These are phyloP conservation scores for Crenuchus spilurus DNA, from an alignment of 2,797 vertebrate genomes.

Conservation along the genomic window DNA sequence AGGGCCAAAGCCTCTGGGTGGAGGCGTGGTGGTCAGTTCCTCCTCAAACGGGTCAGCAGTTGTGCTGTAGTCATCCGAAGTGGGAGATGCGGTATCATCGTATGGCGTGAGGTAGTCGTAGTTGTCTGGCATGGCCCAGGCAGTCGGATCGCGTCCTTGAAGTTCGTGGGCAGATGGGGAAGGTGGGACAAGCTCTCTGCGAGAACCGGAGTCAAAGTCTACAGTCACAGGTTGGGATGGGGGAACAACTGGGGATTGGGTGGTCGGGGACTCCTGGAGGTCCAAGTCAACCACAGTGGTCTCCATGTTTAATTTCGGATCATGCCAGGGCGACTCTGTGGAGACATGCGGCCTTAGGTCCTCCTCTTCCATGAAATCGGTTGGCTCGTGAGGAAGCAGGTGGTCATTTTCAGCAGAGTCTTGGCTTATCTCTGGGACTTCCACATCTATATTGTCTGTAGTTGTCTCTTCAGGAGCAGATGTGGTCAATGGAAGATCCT, in stretches of 20 bases:
- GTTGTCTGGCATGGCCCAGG: slow-evolving; percentile 84
- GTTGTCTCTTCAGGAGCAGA: slow-evolving; percentile 28
- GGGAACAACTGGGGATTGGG: slow-evolving; percentile 49
- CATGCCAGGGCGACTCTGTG: slow-evolving; percentile 74
- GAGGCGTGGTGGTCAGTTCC: slow-evolving; percentile 66
- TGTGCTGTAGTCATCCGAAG: slow-evolving; percentile 81
- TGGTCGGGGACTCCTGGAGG: slow-evolving; percentile 53
- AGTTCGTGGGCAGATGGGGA: slow-evolving; percentile 72
- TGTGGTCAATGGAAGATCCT: neutral
- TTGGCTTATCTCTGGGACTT: slow-evolving; percentile 61
- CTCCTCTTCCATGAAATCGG: slow-evolving; percentile 63
- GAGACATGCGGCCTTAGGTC: slow-evolving; percentile 57
- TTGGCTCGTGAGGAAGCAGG: slow-evolving; percentile 66
- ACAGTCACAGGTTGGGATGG: slow-evolving; percentile 77
- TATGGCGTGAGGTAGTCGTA: slow-evolving; percentile 91
- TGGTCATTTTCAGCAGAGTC: slow-evolving; percentile 76
- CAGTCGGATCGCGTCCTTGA: slow-evolving; percentile 76
- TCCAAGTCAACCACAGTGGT: slow-evolving; percentile 72
- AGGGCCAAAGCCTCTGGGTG: slow-evolving; percentile 64
- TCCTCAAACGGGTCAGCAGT: slow-evolving; percentile 78
- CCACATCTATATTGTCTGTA: slow-evolving; percentile 27
- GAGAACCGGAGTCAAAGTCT: slow-evolving; percentile 81
- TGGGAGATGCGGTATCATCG: slow-evolving; percentile 84
- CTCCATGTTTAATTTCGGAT: slow-evolving; percentile 65
- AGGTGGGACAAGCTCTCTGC: slow-evolving; percentile 68